phyloP scores from a whole-genome alignment of 2,888 invertebrate species.

The Amphipyra berbera region DNA sequence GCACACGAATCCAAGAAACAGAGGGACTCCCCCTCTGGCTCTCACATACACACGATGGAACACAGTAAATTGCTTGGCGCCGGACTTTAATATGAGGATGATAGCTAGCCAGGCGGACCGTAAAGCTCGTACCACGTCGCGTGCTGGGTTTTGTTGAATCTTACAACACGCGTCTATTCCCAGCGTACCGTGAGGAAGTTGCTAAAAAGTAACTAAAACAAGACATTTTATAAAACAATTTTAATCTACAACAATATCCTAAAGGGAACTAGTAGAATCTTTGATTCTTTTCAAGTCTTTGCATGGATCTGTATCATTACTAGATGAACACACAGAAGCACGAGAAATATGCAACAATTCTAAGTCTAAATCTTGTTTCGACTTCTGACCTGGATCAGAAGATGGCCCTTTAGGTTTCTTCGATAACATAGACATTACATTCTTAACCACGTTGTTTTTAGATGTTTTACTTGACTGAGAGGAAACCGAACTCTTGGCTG shows the following conservation, averaged over 20 bases:
- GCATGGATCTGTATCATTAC: slow-evolving; percentile 68
- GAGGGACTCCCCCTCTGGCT: too few relatives aligned
- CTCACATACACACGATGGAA: too few relatives aligned
- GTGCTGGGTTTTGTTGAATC: too few relatives aligned
- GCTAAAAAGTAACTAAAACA: too few relatives aligned
- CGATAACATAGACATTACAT: slow-evolving; percentile 70
- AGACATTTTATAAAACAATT: slow-evolving; percentile 6
- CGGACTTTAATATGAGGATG: too few relatives aligned
- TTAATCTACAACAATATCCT: slow-evolving; percentile 48
- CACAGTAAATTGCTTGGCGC: too few relatives aligned
- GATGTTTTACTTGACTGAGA: slow-evolving; percentile 76
- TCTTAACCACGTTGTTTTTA: slow-evolving; percentile 75
- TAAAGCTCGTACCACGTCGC: too few relatives aligned
- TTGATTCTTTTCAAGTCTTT: slow-evolving; percentile 61
- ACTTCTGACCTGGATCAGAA: slow-evolving; percentile 76
- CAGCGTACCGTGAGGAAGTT: too few relatives aligned
- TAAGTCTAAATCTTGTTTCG: slow-evolving; percentile 66
- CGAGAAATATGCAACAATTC: slow-evolving; percentile 79
- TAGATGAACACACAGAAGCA: slow-evolving; percentile 74
- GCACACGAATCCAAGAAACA: too few relatives aligned
- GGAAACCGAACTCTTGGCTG: slow-evolving; percentile 58
- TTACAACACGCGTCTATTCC: too few relatives aligned
- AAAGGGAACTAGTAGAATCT: slow-evolving; percentile 77
- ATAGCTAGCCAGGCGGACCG: too few relatives aligned
- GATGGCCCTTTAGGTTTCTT: slow-evolving; percentile 69